phyloP scores from a whole-genome alignment of 2,888 invertebrate species.

The Zhengitettix transpicula region DNA sequence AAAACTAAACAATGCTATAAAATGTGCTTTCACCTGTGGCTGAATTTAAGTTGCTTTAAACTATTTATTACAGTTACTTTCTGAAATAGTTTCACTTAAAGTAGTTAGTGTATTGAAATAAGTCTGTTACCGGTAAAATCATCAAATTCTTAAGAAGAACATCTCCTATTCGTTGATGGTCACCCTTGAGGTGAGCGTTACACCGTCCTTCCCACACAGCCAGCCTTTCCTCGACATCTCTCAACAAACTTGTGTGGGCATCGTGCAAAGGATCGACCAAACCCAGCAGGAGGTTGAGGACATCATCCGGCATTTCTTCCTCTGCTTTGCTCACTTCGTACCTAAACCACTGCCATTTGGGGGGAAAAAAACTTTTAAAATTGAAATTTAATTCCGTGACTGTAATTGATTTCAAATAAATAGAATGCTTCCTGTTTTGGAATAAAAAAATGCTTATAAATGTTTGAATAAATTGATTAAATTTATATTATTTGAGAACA shows the following conservation, averaged over 20 bases:
- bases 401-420: neutral
- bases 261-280: constrained; percentile 59
- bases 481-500: too few relatives aligned
- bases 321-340: constrained; percentile 48
- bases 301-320: constrained; percentile 39
- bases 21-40: too few relatives aligned
- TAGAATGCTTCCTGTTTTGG: neutral
- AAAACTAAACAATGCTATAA: too few relatives aligned
- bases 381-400: neutral
- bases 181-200: constrained; percentile 25
- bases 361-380: too few relatives aligned
- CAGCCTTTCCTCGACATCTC: constrained; percentile 59
- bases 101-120: too few relatives aligned
- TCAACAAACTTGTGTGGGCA: constrained; percentile 62
- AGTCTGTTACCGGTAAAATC: constrained; percentile 32
- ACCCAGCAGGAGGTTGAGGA: constrained; percentile 36
- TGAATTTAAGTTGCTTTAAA: too few relatives aligned
- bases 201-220: constrained; percentile 54
- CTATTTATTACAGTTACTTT: too few relatives aligned
- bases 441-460: neutral
- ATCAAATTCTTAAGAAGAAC: constrained; percentile 52
- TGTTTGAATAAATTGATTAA: neutral
- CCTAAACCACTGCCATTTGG: constrained; percentile 45
- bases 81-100: too few relatives aligned
- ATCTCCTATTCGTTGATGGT: constrained; percentile 54